These are phyloP conservation scores for Eurystomus gularis DNA, from an alignment of 2,113 vertebrate genomes.

Conservation along the genomic window DNA sequence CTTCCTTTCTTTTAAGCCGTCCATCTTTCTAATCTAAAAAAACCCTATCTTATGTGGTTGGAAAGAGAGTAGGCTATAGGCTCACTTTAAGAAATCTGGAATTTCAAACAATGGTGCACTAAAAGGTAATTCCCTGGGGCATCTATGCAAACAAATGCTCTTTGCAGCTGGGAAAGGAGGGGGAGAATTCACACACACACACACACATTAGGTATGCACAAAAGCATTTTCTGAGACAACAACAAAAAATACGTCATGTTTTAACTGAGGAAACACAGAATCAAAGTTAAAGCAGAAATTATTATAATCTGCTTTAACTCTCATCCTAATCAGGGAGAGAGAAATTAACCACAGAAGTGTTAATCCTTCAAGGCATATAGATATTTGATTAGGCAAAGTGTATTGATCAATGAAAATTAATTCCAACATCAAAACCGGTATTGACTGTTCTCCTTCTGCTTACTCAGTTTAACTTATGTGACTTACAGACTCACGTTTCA, in stretches of 20 bases:
- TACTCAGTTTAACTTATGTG: not conserved
- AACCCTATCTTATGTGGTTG: not conserved
- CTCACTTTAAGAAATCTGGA: not conserved
- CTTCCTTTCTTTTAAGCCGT: not conserved
- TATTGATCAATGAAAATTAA: conserved; percentile 24
- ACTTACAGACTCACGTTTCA: not conserved
- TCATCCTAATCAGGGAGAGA: not conserved
- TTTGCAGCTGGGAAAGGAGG: not conserved
- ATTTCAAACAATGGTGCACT: not conserved
- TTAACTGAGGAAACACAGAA: not conserved
- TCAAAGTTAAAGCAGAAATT: not conserved
- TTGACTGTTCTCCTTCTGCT: not conserved
- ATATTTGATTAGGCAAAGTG: not conserved
- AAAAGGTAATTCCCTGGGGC: not conserved
- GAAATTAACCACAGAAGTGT: not conserved
- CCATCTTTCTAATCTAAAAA: not conserved
- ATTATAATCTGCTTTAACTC: not conserved
- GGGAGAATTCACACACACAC: not conserved
- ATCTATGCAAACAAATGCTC: not conserved
- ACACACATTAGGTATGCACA: not conserved
- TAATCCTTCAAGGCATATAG: not conserved
- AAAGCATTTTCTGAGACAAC: not conserved
- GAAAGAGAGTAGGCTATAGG: not conserved
- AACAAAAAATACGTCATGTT: accelerated
- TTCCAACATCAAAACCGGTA: conserved; percentile 7